Conservation (phyloP, 2,797 vertebrate genomes). For the Erpetoichthys calabaricus region DNA sequence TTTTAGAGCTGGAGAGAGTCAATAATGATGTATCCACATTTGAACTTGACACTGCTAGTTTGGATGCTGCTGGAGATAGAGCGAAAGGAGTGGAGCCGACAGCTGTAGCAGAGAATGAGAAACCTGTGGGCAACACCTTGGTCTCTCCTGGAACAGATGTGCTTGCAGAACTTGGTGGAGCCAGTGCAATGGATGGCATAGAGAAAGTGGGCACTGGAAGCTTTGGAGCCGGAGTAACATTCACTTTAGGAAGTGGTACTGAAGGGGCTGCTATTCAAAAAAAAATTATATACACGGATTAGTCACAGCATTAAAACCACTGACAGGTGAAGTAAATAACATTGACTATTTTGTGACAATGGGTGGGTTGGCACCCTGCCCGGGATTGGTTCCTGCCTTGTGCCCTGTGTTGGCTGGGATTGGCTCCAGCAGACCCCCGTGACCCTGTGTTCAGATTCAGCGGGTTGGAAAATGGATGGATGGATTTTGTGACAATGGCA, state of each 20-base stretch:
- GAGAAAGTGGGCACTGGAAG: conserved; percentile 23
- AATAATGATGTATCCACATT: conserved; percentile 17
- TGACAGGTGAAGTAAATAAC: too few species aligned
- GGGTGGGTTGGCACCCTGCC: too few species aligned
- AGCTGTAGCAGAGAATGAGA: conserved; percentile 21
- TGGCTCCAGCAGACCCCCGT: too few species aligned
- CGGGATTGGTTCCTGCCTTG: too few species aligned
- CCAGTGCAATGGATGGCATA: conserved; percentile 30
- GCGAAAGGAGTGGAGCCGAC: conserved; percentile 22
- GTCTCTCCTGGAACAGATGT: not conserved
- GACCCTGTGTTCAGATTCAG: too few species aligned
- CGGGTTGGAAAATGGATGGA: too few species aligned
- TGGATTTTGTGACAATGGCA: too few species aligned
- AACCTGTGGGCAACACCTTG: conserved; percentile 19
- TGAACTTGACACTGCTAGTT: conserved; percentile 13
- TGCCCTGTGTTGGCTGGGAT: too few species aligned
- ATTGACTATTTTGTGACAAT: too few species aligned
- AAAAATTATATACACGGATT: too few species aligned
- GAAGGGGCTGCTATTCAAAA: too few species aligned
- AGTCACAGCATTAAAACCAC: too few species aligned
- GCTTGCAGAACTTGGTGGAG: conserved; percentile 26
- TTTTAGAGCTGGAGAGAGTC: conserved; percentile 26
- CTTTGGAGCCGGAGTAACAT: not conserved
- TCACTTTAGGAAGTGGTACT: not conserved
- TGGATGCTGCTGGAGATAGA: conserved; percentile 8